Evolutionary conservation across 2,797 vertebrate genomes (phyloP).

Genomic region (Galago senegalensis): DNA sequence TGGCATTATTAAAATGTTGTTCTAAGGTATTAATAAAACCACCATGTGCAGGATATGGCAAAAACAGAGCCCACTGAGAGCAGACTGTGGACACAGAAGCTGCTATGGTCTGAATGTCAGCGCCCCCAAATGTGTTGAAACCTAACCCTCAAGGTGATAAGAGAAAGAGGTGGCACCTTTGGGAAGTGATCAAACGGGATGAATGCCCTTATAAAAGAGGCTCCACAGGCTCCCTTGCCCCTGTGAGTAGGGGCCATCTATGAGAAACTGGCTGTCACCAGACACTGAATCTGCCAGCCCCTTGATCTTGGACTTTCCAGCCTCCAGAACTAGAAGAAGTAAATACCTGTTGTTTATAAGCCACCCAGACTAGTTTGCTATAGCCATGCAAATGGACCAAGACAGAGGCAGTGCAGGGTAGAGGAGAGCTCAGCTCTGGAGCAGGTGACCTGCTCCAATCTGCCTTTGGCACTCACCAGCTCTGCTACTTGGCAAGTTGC

Average conservation of each 20-base stretch:
- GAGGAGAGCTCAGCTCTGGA: background rate
- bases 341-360: background rate
- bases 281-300: background rate
- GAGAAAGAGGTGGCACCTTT: background rate
- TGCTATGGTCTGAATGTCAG: background rate
- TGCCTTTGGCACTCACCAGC: background rate
- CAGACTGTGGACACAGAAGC: background rate
- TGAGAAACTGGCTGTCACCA: background rate
- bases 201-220: background rate
- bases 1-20: background rate
- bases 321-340: background rate
- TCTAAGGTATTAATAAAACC: background rate
- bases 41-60: background rate
- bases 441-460: accelerated
- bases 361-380: background rate
- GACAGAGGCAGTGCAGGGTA: background rate
- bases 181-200: background rate
- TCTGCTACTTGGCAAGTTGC: background rate
- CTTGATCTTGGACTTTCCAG: background rate
- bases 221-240: background rate
- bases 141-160: background rate
- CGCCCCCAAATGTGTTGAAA: background rate
- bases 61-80: background rate
- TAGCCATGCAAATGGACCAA: background rate
- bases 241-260: background rate